phyloP scores from a whole-genome alignment of 2,113 vertebrate species.

The Scomber scombrus region DNA sequence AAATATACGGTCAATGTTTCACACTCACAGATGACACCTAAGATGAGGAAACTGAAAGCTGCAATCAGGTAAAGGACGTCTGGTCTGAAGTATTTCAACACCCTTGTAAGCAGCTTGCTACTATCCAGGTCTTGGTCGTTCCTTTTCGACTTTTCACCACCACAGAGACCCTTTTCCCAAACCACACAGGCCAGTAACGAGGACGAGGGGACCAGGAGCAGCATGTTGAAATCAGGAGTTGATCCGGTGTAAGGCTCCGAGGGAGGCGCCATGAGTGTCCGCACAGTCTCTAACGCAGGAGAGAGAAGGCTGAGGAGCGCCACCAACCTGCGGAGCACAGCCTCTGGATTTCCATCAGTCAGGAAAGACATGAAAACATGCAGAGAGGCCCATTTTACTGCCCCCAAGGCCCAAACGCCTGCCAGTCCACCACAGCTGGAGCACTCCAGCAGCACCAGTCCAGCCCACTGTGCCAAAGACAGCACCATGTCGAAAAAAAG shows the following conservation, averaged over 20 bases:
- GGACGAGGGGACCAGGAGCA: conserved; percentile 27
- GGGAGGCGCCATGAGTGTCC: neutral
- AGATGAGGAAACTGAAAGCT: conserved; percentile 83
- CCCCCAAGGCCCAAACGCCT: conserved; percentile 71
- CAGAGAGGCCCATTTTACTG: conserved; percentile 64
- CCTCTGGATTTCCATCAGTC: conserved; percentile 26
- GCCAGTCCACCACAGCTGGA: conserved; percentile 50
- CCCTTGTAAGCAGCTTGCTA: conserved; percentile 64
- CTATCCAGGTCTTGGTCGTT: conserved; percentile 26
- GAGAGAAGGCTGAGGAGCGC: conserved; percentile 71
- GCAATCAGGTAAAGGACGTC: conserved; percentile 72
- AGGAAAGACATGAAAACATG: conserved; percentile 9
- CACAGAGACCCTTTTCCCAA: conserved; percentile 74
- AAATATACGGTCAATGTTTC: neutral
- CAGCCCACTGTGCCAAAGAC: conserved; percentile 41
- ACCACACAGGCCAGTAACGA: conserved; percentile 68
- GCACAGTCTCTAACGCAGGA: conserved; percentile 71
- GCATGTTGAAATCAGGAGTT: conserved; percentile 45
- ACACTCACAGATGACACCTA: conserved; percentile 85
- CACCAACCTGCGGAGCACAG: conserved; percentile 48
- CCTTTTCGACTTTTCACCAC: neutral
- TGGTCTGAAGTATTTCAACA: conserved; percentile 75
- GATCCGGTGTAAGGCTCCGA: neutral
- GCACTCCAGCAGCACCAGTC: conserved; percentile 39
- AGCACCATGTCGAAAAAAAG: conserved; percentile 67